These are phyloP conservation scores for Trissolcus brochymenae DNA, from an alignment of 2,888 invertebrate species.

Conservation along the genomic window DNA sequence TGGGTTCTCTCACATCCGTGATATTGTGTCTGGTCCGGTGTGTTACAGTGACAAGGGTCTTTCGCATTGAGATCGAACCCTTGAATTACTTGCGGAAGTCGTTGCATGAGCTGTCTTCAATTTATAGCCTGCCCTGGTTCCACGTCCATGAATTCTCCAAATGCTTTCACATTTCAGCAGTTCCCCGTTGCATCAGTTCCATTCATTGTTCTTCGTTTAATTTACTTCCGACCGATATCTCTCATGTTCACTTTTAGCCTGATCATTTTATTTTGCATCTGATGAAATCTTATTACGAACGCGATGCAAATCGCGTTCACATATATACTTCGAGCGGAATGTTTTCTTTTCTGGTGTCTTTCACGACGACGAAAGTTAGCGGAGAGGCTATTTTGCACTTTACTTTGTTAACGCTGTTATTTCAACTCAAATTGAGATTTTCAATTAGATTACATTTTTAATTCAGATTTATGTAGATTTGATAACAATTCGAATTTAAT, in stretches of 20 bases:
- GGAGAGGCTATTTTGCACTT: no score
- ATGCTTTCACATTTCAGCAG: constrained; percentile 23
- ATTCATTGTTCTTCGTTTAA: constrained; percentile 13
- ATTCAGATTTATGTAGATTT: no score
- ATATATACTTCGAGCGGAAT: no score
- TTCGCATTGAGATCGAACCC: constrained; percentile 57
- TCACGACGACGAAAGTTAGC: no score
- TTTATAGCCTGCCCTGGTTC: constrained; percentile 26
- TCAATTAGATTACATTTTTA: no score
- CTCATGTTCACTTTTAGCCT: constrained; percentile 1
- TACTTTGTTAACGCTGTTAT: no score
- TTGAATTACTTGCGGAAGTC: constrained; percentile 68
- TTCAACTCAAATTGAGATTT: no score
- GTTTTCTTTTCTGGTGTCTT: no score
- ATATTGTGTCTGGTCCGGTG: constrained; percentile 35
- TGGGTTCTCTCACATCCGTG: constrained; percentile 50
- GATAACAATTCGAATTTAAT: no score
- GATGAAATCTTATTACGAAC: no score
- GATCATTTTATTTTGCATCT: constrained; percentile 2
- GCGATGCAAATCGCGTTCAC: no score
- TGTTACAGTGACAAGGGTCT: constrained; percentile 41
- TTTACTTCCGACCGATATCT: constrained; percentile 3
- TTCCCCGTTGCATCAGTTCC: constrained; percentile 5
- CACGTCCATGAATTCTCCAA: constrained; percentile 29
- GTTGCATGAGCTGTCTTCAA: constrained; percentile 63